A percentile compares a stretch with the other conserved stretches of the same genome.
Evolutionary conservation across 1,140 invertebrate genomes (phyloP).

Genomic region (Planococcus citri): DNA sequence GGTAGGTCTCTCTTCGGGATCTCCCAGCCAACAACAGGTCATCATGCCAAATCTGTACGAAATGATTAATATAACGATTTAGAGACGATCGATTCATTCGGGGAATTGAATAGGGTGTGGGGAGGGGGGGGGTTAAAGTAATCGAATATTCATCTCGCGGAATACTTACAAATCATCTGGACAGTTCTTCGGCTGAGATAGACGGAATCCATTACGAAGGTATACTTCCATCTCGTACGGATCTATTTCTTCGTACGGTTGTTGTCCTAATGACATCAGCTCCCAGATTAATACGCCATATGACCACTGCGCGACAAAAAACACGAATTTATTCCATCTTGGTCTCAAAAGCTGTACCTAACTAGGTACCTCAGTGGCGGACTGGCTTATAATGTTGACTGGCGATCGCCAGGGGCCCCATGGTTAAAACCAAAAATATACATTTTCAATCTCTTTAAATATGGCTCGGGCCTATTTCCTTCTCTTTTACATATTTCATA

Average conservation of each 20-base stretch:
- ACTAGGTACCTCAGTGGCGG: too few species aligned
- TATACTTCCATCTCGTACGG: slow-evolving; percentile 82
- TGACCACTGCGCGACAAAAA: slow-evolving; percentile 60
- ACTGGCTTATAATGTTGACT: too few species aligned
- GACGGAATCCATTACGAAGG: slow-evolving; percentile 73
- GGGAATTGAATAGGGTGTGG: too few species aligned
- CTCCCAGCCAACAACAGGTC: slow-evolving; percentile 76
- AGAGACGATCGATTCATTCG: not conserved
- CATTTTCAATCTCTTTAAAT: not conserved
- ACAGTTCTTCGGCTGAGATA: slow-evolving; percentile 83
- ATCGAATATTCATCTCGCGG: too few species aligned
- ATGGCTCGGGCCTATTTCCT: too few species aligned
- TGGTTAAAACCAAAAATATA: too few species aligned
- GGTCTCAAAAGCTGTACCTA: too few species aligned
- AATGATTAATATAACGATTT: not conserved
- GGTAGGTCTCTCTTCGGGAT: slow-evolving; percentile 63
- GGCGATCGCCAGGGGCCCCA: too few species aligned
- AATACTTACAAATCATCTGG: slow-evolving; percentile 83
- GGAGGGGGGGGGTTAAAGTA: too few species aligned
- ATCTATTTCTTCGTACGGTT: slow-evolving; percentile 81
- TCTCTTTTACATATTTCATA: too few species aligned
- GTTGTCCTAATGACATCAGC: slow-evolving; percentile 73
- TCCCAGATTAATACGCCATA: slow-evolving; percentile 93
- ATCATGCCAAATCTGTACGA: slow-evolving; percentile 65
- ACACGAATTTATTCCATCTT: too few species aligned